Base-by-base conservation (phyloP, 2,113 vertebrate genomes). In the Phalacrocorax pelagicus region DNA sequence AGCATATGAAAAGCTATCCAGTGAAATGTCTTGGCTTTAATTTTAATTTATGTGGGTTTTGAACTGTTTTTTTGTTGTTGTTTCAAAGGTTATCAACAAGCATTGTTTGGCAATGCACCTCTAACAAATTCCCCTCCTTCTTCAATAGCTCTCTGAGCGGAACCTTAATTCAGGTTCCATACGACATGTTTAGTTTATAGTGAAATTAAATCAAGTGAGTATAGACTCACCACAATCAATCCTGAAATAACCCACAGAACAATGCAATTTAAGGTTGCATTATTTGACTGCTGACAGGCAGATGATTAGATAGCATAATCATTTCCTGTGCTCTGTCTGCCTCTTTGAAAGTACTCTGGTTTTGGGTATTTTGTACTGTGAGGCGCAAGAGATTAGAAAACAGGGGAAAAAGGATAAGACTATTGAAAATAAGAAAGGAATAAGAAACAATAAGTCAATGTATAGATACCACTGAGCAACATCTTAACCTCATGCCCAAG, bases 181-280 rank as follows among this genome's bases (percentile, higher is more conserved):
- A 59, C 21, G 86, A 84, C 36, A 38, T 63, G 12, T 96, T 92
- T 89, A 69, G 74, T 94, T 96, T 94, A 93, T 57, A 84, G 59
- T 57, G 66, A 73, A 88, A 94, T 96, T 96, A 97, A 96, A 97
- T 94, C 82, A 83, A 80, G 58, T 65, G 86, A 96, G 83, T 91
- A 87, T 51, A 95, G 83, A 96, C 52, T 96, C 20, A 8, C 38
- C 86, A 91, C 92, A 97, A 86, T 94, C 88, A 96, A 78, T 87
- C 92, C 91, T 82, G 74, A 96, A 85, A 92, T 71, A 91, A 96
- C 94, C 96, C 65, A 94, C 82, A 92, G 97, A 96, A 96, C 86
- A 97, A 92, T 92, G 86, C 95, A 97, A 97, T 98, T 97, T 97
- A 97, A 97, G 94, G 94, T 97, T 46, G 46, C 46, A 46, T 46